Conservation (phyloP, 1,140 invertebrate genomes). For the Drosophila lowei region DNA sequence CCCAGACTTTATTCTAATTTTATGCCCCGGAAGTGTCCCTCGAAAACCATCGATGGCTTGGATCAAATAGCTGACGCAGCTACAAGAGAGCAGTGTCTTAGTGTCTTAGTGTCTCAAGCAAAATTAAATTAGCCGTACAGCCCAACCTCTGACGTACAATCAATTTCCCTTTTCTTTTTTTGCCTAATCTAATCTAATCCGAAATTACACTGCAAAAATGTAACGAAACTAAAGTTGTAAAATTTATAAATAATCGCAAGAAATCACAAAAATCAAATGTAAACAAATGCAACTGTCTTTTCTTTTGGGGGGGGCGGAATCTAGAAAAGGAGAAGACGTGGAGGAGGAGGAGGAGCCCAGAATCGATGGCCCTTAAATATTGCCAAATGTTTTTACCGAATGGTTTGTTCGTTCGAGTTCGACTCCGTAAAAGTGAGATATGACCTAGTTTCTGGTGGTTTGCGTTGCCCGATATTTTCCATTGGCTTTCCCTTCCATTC, state of each 20-base stretch:
- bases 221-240: slow-evolving; percentile 28
- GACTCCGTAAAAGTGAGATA: slow-evolving; percentile 29
- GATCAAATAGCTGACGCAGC: background rate
- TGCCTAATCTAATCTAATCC: background rate
- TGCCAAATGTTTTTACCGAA: background rate
- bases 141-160: slow-evolving; percentile 4
- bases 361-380: no score
- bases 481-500: slow-evolving; percentile 32
- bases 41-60: background rate
- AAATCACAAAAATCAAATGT: background rate
- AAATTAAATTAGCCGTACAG: slow-evolving; percentile 38
- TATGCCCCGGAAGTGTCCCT: slow-evolving; percentile 1
- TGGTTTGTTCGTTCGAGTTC: background rate
- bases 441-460: slow-evolving; percentile 62
- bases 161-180: background rate
- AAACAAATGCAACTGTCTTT: background rate
- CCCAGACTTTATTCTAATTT: background rate
- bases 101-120: slow-evolving; percentile 8
- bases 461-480: slow-evolving; percentile 50
- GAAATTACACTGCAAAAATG: slow-evolving; percentile 27
- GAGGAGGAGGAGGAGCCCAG: no score
- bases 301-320: no score
- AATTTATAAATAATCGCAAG: slow-evolving; percentile 14
- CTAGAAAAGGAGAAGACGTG: no score
- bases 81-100: background rate